phyloP scores from a whole-genome alignment of 2,888 invertebrate genomes.

The Drosophila pegasa region DNA sequence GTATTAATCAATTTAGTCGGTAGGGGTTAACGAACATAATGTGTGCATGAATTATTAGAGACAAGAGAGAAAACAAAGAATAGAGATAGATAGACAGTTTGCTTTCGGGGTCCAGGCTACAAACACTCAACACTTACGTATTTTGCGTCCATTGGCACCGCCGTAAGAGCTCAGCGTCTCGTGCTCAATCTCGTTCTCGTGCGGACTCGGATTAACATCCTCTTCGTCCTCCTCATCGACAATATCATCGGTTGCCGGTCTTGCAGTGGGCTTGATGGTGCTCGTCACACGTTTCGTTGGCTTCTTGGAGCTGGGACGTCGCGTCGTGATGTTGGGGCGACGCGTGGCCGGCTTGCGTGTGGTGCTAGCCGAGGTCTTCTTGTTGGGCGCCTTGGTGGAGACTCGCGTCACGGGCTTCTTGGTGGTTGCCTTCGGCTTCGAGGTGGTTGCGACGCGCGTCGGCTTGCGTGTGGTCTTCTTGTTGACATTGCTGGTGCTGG shows the following conservation, averaged over 20 bases:
- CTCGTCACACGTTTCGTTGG: slow-evolving; percentile 78
- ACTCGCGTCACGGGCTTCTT: slow-evolving; percentile 82
- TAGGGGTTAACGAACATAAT: slow-evolving; percentile 20
- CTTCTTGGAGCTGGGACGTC: slow-evolving; percentile 82
- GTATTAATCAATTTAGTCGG: slow-evolving; percentile 12
- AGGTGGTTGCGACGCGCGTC: slow-evolving; percentile 61
- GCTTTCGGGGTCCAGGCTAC: slow-evolving; percentile 76
- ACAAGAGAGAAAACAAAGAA: slow-evolving; percentile 55
- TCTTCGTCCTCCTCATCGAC: slow-evolving; percentile 82
- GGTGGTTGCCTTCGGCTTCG: slow-evolving; percentile 80
- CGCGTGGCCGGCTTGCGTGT: slow-evolving; percentile 76
- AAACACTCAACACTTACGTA: slow-evolving; percentile 83
- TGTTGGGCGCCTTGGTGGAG: slow-evolving; percentile 77
- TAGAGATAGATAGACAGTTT: slow-evolving; percentile 64
- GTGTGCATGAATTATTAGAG: slow-evolving; percentile 64
- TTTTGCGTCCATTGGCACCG: slow-evolving; percentile 79
- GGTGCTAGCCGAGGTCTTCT: slow-evolving; percentile 75
- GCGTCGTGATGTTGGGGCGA: slow-evolving; percentile 84
- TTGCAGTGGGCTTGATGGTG: slow-evolving; percentile 79
- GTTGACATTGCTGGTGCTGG: slow-evolving; percentile 60
- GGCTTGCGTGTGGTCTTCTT: slow-evolving; percentile 80
- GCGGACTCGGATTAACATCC: slow-evolving; percentile 76
- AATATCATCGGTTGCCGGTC: slow-evolving; percentile 77
- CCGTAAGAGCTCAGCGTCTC: slow-evolving; percentile 70
- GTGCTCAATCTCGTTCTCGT: slow-evolving; percentile 80